Percentiles rank a stretch among this genome's conserved stretches.
These are phyloP conservation scores for Daphoenositta chrysoptera DNA, from an alignment of 2,113 vertebrate genomes.

Conservation along the genomic window DNA sequence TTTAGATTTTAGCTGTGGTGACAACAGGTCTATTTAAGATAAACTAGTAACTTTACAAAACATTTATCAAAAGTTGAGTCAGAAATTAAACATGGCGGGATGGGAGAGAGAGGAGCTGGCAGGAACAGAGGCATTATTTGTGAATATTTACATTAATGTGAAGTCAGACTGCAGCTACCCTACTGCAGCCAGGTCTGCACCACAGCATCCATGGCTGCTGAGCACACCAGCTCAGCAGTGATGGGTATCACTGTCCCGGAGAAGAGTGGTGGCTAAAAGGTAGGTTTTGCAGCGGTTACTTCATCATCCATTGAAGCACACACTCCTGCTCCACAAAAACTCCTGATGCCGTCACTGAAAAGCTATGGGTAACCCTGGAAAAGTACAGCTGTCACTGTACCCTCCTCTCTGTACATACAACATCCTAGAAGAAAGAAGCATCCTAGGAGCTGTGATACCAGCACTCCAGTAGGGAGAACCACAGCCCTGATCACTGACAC, in stretches of 20 bases:
- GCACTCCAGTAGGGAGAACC: neutral
- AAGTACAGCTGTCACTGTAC: neutral
- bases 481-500: neutral
- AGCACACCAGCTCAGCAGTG: neutral
- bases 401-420: neutral
- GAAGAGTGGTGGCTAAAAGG: neutral
- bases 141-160: neutral
- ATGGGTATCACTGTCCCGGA: neutral
- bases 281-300: neutral
- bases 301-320: neutral
- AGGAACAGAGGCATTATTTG: neutral
- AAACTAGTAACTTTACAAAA: conserved; percentile 27
- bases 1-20: conserved; percentile 19
- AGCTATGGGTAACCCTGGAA: neutral
- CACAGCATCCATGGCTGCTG: neutral
- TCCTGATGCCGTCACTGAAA: neutral
- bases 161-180: neutral
- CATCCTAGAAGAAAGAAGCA: neutral
- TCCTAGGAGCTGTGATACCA: neutral
- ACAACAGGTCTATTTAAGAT: conserved; percentile 26
- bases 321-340: neutral
- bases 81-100: neutral
- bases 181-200: neutral
- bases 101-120: neutral
- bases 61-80: conserved; percentile 44